Evolutionary conservation across 2,113 vertebrate genomes (phyloP), one percentile per base, ranked within the genome.

Genomic region (Coregonus clupeaformis): DNA sequence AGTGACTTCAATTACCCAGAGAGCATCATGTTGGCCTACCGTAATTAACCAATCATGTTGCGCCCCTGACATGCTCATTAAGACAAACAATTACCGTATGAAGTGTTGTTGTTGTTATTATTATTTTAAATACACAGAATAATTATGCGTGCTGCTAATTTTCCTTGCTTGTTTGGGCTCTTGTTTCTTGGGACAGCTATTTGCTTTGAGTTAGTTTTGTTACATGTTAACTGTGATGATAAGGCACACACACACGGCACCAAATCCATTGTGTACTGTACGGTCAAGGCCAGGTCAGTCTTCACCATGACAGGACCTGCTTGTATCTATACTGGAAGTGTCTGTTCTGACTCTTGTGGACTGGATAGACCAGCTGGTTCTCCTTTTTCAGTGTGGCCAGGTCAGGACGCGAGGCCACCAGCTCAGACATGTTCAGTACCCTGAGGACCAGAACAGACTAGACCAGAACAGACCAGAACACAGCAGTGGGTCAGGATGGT

Each of bases 301-400:
- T 22, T 88, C 85, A 94, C 93, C 93, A 92, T 78, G 92, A 93
- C 9, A 93, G 88, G 67, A 93, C 78, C 90, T 99, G 97, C 93
- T 98, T 98, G 91, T 98, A 99, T 77, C 97, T 97, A 7, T 98
- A 98, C 73, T 99, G 97, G 89, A 99, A 98, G 92, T 97, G 96
- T 68, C 96, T 92, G 68, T 98, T 93, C 86, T 96, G 95, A 89
- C 86, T 92, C 87, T 95, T 97, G 87, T 94, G 95, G 82, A 97
- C 95, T 42, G 98, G 96, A 90, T 98, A 99, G 1, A 90, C 89
- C 91, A 99, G 90, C 85, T 99, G 97, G 91, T 99, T 98, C 90
- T 98, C 84, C 91, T 98, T 99, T 91, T 94, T 97, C 83, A 98
- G 89, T 80, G 87, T 91, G 74, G 91, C 93, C 82, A 97, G 93